Conservation (phyloP, 1,140 invertebrate genomes). For the Centruroides vittatus region DNA sequence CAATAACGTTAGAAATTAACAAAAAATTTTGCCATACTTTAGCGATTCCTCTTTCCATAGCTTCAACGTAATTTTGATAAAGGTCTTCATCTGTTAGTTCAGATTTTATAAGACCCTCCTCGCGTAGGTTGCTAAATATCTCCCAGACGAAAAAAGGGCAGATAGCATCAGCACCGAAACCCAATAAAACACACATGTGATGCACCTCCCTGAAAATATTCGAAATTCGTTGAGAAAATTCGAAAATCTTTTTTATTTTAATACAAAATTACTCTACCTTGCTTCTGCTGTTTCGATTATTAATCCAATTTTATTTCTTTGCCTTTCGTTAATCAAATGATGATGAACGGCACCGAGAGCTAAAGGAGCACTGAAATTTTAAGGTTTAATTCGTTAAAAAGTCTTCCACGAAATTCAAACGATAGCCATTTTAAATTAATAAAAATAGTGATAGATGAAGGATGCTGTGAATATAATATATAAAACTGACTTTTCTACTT, state of each 20-base stretch:
- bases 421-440: too few relatives aligned
- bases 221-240: too few relatives aligned
- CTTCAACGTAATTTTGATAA: constrained; percentile 55
- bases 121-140: constrained; percentile 60
- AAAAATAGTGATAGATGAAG: too few relatives aligned
- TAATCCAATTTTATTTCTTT: constrained; percentile 89
- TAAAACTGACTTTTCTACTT: too few relatives aligned
- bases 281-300: constrained; percentile 89
- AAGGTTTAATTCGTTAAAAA: too few relatives aligned
- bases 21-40: too few relatives aligned
- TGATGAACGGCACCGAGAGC: constrained; percentile 90
- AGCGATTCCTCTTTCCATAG: constrained; percentile 62
- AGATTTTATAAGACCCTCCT: constrained; percentile 62
- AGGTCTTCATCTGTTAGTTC: constrained; percentile 67
- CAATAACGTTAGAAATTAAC: too few relatives aligned
- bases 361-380: constrained; percentile 56
- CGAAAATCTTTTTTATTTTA: too few relatives aligned
- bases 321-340: constrained; percentile 82
- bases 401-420: too few relatives aligned
- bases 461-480: too few relatives aligned
- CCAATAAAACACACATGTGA: constrained; percentile 88
- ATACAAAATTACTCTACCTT: constrained; percentile 32
- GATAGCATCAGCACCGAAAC: constrained; percentile 94
- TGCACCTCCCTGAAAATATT: constrained; percentile 60
- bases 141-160: constrained; percentile 96